phyloP scores from a whole-genome alignment of 1,140 invertebrate species.

The Pygmarrhopalites habei region DNA sequence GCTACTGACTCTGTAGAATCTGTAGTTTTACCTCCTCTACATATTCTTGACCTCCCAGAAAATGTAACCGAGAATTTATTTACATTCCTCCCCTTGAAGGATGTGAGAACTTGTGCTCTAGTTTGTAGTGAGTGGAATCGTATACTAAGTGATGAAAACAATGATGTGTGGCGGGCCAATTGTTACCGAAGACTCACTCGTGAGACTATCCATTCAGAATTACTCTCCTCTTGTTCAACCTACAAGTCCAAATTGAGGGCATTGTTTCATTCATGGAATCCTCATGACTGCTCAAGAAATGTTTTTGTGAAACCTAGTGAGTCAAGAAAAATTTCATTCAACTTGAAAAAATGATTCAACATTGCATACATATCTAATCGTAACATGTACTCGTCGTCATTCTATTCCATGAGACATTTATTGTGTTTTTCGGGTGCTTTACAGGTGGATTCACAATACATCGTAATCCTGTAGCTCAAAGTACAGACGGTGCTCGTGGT shows the following conservation, averaged over 20 bases:
- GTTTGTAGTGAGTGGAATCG: conserved; percentile 91
- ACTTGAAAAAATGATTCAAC: too few species aligned
- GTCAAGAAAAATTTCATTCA: too few species aligned
- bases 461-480: conserved; percentile 96
- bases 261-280: conserved; percentile 94
- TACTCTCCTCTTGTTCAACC: conserved; percentile 78
- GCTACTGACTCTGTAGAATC: background rate
- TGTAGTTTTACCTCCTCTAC: background rate
- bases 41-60: conserved; percentile 52
- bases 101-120: conserved; percentile 78
- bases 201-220: conserved; percentile 85
- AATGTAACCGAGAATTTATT: conserved; percentile 88
- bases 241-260: conserved; percentile 92
- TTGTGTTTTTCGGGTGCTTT: too few species aligned
- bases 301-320: conserved; percentile 94
- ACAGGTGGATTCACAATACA: conserved; percentile 97
- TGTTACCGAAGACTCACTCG: conserved; percentile 79
- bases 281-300: conserved; percentile 92
- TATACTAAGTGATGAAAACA: conserved; percentile 87
- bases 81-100: conserved; percentile 79
- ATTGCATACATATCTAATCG: too few species aligned
- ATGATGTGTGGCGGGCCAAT: conserved; percentile 88
- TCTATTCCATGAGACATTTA: too few species aligned
- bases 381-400: too few species aligned
- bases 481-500: conserved; percentile 90